Evolutionary conservation across 2,113 vertebrate species (phyloP), one percentile per base, ranked within the genome.

Genomic region (Sapajus apella): DNA sequence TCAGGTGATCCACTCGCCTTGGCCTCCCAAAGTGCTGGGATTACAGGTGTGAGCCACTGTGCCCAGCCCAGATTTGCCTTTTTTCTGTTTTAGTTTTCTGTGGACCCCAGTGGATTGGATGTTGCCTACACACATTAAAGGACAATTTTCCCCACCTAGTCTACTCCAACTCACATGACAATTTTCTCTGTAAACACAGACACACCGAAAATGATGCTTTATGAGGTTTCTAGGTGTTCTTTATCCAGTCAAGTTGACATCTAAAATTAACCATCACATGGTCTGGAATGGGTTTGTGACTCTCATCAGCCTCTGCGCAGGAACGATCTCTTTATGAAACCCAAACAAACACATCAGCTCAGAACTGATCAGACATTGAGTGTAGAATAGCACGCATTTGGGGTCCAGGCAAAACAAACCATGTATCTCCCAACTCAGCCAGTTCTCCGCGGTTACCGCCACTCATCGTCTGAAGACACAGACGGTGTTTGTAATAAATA

Each of bases 401-500:
- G 90, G 94, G 45, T 83, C 70, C 30, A 87, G 58, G 61, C 92
- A 75, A 80, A 97, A 95, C 75, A 81, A 84, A 95, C 89, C 70
- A 50, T 77, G 21, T 13, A 84, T 79, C 72, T 82, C 83, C 85
- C 72, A 96, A 76, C 72, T 84, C 13, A 70, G 43, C 77, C 11
- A 11, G 14, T 70, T 92, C 91, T 79, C 45, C 58, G 8, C 2
- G n/a, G 73, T 87, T 85, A 95, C 73, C 94, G 68, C 8, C 11
- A 81, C 10, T 98, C 2, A 0, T 79, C 96, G 58, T 93, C 97
- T 80, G 1, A 25, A 75, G 81, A 77, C 95, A 94, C 79, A 50
- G 92, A 47, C 72, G 58, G 95, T 80, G 93, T 88, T 77, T 73
- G 47, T 16, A 45, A 73, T 86, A 97, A 98, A 96, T 96, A 95